A percentile compares a stretch with the other conserved stretches of the same genome.
Conservation (phyloP, 1,140 invertebrate species). For the Leguminivora glycinivorella region DNA sequence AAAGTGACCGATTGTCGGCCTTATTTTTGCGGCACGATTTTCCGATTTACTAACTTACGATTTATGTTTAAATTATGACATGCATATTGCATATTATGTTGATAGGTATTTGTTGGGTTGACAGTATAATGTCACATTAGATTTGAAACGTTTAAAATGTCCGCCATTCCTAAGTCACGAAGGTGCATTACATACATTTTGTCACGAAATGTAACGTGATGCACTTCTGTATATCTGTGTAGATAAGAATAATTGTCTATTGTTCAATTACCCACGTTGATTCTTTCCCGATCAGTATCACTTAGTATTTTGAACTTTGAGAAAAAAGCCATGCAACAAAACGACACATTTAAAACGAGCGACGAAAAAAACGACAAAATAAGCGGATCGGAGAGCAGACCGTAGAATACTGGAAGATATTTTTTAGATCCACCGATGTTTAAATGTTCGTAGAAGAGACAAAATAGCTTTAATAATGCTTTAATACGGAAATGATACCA, state of each 20-base stretch:
- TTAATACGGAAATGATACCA: no score
- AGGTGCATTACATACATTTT: slow-evolving; percentile 5
- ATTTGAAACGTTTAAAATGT: slow-evolving; percentile 16
- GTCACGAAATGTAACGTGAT: slow-evolving; percentile 19
- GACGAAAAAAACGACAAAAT: no score
- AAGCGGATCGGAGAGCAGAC: no score
- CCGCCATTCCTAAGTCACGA: neutral
- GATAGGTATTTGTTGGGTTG: neutral
- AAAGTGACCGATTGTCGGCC: no score
- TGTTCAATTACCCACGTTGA: neutral
- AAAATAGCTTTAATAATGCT: neutral
- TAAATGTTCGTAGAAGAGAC: neutral
- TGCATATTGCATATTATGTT: neutral
- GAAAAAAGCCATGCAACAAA: no score
- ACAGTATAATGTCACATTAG: neutral
- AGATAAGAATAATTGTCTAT: neutral
- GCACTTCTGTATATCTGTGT: neutral
- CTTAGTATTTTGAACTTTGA: no score
- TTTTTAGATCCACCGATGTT: neutral
- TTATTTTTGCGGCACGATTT: no score
- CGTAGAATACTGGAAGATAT: no score
- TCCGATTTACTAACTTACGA: no score
- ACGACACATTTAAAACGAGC: no score
- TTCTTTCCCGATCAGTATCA: neutral
- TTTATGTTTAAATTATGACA: no score